Evolutionary conservation across 2,113 vertebrate species (phyloP).

Genomic region (Anser cygnoides): DNA sequence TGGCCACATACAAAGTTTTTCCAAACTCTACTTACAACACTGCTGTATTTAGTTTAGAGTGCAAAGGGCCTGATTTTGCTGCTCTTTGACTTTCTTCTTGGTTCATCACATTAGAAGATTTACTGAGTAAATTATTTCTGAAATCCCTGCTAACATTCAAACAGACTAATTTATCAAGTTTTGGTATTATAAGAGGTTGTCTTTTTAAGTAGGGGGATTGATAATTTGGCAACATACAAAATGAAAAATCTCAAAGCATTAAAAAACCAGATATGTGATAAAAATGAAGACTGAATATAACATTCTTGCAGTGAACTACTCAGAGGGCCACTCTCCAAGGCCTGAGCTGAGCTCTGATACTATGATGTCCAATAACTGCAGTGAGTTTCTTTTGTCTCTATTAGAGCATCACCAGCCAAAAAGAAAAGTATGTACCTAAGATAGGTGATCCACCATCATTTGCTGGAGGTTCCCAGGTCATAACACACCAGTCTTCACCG

Average conservation of each 20-base stretch:
- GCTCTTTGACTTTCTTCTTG: background rate
- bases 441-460: conserved; percentile 94
- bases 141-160: background rate
- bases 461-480: conserved; percentile 92
- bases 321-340: background rate
- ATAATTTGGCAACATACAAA: background rate
- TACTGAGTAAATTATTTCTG: background rate
- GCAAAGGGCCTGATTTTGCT: background rate
- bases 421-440: conserved; percentile 77
- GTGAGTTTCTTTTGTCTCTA: background rate
- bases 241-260: background rate
- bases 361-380: accelerated
- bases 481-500: conserved; percentile 96
- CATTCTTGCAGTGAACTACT: background rate
- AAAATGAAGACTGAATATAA: background rate
- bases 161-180: background rate
- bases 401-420: background rate
- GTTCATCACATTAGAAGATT: background rate
- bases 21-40: background rate
- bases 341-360: background rate
- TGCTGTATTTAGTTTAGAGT: background rate
- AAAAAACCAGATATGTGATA: background rate
- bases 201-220: background rate
- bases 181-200: background rate
- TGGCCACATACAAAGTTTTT: accelerated